Evolutionary conservation across 2,113 vertebrate genomes (phyloP).

Genomic region (Ondatra zibethicus): DNA sequence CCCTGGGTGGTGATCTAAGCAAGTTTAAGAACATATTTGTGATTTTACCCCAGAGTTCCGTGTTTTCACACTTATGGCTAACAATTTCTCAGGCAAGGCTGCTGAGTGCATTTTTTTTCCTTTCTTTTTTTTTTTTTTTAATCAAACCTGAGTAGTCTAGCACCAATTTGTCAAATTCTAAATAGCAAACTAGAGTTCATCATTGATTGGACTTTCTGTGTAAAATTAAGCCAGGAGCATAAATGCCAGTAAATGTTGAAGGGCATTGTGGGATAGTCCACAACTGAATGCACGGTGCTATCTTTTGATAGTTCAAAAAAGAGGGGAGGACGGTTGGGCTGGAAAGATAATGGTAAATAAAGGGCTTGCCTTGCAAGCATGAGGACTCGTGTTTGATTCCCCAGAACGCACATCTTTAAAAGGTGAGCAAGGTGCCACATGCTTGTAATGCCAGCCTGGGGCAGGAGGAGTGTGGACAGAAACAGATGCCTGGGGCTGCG

Average conservation of each 20-base stretch:
- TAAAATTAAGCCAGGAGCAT: conserved; percentile 44
- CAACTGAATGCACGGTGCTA: background rate
- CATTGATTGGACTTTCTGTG: background rate
- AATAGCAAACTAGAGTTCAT: conserved; percentile 37
- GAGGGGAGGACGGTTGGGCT: background rate
- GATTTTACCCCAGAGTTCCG: background rate
- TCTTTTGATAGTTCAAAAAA: conserved; percentile 40
- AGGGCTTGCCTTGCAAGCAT: background rate
- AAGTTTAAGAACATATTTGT: conserved; percentile 20
- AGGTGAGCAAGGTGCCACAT: background rate
- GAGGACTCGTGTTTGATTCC: background rate
- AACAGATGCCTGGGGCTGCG: background rate
- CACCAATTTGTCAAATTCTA: conserved; percentile 41
- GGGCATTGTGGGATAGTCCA: background rate
- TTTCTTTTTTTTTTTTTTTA: background rate
- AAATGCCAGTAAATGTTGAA: conserved; percentile 42
- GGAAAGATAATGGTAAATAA: background rate
- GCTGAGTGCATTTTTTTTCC: background rate
- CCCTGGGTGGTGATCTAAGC: background rate
- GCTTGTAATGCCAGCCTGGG: background rate
- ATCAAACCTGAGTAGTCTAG: conserved; percentile 12
- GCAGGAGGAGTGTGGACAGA: background rate
- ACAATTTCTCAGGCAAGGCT: conserved; percentile 29
- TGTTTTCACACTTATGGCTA: background rate
- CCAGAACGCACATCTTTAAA: background rate